Conservation (phyloP, 2,888 invertebrate genomes). For the Diplolepis rosae region DNA sequence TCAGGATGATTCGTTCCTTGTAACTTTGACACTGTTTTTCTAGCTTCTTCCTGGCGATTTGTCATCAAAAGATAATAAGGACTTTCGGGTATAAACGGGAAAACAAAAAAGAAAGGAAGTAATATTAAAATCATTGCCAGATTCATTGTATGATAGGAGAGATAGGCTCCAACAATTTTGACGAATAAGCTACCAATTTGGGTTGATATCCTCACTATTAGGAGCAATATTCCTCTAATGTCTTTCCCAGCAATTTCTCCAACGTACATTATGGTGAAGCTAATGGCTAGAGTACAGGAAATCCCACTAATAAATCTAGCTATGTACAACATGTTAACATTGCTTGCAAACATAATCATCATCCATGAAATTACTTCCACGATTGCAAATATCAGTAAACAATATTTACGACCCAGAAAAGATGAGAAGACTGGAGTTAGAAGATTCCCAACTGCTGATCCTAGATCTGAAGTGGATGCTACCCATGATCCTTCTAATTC, state of each 20-base stretch:
- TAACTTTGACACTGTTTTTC: conserved; percentile 76
- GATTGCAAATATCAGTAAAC: conserved; percentile 59
- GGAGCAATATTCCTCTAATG: conserved; percentile 76
- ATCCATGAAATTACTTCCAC: conserved; percentile 64
- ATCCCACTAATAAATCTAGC: conserved; percentile 74
- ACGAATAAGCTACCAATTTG: conserved; percentile 71
- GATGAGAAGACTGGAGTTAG: conserved; percentile 60
- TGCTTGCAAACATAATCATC: conserved; percentile 58
- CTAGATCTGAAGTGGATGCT: conserved; percentile 63
- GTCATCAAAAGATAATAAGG: conserved; percentile 74
- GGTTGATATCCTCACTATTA: conserved; percentile 75
- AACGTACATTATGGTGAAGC: conserved; percentile 77
- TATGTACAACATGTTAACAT: conserved; percentile 62
- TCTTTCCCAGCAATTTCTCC: conserved; percentile 78
- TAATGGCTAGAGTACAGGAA: conserved; percentile 73
- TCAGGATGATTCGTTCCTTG: conserved; percentile 72
- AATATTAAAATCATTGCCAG: conserved; percentile 77
- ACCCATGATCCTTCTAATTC: conserved; percentile 64
- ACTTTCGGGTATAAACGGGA: conserved; percentile 80
- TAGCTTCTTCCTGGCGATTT: conserved; percentile 70
- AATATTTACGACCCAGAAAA: conserved; percentile 62
- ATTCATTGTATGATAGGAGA: conserved; percentile 75
- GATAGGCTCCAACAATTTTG: conserved; percentile 71
- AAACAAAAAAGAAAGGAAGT: conserved; percentile 75
- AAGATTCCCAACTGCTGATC: conserved; percentile 60